Evolutionary conservation across 2,797 vertebrate species (phyloP).

Genomic region (Allobates femoralis): DNA sequence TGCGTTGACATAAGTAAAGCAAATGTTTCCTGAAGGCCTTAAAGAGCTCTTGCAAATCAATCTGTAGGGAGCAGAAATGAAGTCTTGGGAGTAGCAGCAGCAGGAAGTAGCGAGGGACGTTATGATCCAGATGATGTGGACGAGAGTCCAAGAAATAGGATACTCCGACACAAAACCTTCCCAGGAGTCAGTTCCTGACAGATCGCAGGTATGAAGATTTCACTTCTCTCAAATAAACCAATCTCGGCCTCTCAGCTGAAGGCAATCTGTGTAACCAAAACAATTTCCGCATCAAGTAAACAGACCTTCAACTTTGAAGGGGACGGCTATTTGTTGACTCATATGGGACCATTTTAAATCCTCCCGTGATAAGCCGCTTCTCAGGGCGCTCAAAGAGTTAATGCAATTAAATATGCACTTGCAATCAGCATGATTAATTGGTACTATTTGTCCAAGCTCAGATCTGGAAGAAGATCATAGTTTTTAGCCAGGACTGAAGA

Average conservation of each 20-base stretch:
- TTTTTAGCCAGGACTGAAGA: conserved; percentile 50
- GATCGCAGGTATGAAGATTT: conserved; percentile 16
- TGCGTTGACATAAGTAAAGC: too few species aligned
- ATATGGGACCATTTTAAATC: conserved; percentile 61
- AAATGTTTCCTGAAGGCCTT: neutral
- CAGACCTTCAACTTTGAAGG: conserved; percentile 30
- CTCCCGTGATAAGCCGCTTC: conserved; percentile 38
- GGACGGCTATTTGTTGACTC: conserved; percentile 51
- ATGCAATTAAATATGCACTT: conserved; percentile 53
- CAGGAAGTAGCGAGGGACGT: neutral
- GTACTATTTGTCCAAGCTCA: conserved; percentile 57
- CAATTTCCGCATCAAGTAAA: conserved; percentile 44
- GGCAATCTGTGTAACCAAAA: conserved; percentile 54
- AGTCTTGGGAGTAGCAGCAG: neutral
- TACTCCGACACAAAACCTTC: neutral
- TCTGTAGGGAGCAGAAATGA: neutral
- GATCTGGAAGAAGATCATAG: conserved; percentile 62
- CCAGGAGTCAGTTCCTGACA: conserved; percentile 6
- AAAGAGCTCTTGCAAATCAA: neutral
- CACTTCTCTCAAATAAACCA: conserved; percentile 28
- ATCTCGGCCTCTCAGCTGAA: conserved; percentile 5
- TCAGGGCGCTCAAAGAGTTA: conserved; percentile 38
- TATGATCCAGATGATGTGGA: neutral
- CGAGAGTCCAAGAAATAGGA: neutral
- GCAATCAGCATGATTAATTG: conserved; percentile 64